Percentiles rank a stretch among this genome's conserved stretches.
phyloP scores from a whole-genome alignment of 2,888 invertebrate species.

The Crocallis elinguaria region DNA sequence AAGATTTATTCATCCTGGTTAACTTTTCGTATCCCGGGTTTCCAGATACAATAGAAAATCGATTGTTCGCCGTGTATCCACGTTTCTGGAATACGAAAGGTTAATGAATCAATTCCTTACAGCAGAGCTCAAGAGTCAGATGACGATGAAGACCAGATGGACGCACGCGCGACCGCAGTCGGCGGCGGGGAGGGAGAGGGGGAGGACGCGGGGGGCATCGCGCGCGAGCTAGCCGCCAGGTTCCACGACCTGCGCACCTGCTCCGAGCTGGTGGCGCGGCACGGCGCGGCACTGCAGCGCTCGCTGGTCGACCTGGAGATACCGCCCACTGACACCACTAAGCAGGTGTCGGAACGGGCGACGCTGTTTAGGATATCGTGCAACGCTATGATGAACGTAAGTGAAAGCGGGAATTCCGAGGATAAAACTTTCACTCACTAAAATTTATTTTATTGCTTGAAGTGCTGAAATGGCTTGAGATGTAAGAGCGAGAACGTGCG shows the following conservation, averaged over 20 bases:
- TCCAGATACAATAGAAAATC: too few relatives aligned
- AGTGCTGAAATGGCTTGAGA: too few relatives aligned
- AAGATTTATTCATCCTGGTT: too few relatives aligned
- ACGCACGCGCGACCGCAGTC: slow-evolving; percentile 70
- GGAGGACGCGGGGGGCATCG: slow-evolving; percentile 85
- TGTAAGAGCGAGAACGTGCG: too few relatives aligned
- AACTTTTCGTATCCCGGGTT: too few relatives aligned
- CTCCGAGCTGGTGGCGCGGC: slow-evolving; percentile 95
- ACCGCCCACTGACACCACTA: slow-evolving; percentile 90
- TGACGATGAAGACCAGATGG: slow-evolving; percentile 89
- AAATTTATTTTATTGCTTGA: background rate
- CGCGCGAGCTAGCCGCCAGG: slow-evolving; percentile 88
- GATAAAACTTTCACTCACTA: too few relatives aligned
- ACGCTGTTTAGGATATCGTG: slow-evolving; percentile 98
- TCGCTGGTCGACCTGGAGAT: slow-evolving; percentile 92
- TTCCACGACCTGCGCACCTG: slow-evolving; percentile 96
- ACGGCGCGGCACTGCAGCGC: slow-evolving; percentile 93
- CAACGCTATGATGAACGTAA: slow-evolving; percentile 97
- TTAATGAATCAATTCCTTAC: too few relatives aligned
- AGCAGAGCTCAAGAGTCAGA: slow-evolving; percentile 89
- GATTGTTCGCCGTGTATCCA: too few relatives aligned
- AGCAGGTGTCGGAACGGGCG: slow-evolving; percentile 96
- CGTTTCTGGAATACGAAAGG: too few relatives aligned
- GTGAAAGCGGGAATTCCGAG: slow-evolving; percentile 39
- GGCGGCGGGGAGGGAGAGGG: slow-evolving; percentile 84